phyloP scores from a whole-genome alignment of 2,113 vertebrate species.

The Caloenas nicobarica region DNA sequence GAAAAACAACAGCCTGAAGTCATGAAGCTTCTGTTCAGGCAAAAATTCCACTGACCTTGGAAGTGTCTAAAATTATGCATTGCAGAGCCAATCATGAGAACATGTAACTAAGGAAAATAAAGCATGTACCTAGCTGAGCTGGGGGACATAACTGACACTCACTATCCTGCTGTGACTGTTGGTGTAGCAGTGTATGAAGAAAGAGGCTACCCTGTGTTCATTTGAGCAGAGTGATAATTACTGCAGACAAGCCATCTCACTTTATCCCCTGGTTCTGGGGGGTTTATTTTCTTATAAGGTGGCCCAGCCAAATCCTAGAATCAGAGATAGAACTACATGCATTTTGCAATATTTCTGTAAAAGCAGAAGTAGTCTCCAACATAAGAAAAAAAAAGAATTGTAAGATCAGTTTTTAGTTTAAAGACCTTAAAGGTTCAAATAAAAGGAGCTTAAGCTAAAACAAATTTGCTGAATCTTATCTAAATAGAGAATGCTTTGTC shows the following conservation, averaged over 20 bases:
- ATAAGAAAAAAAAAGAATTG: not conserved
- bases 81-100: not conserved
- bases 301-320: not conserved
- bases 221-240: not conserved
- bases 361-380: not conserved
- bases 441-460: not conserved
- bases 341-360: not conserved
- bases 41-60: conserved; percentile 17
- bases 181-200: not conserved
- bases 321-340: not conserved
- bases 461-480: not conserved
- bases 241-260: not conserved
- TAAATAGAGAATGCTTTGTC: not conserved
- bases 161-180: not conserved
- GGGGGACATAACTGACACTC: not conserved
- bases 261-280: not conserved
- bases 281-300: not conserved
- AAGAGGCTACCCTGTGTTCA: not conserved
- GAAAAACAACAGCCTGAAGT: not conserved
- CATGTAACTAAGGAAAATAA: not conserved
- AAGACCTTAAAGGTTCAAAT: not conserved
- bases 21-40: not conserved
- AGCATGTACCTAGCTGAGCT: not conserved
- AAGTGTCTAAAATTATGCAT: not conserved
- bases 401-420: not conserved